A percentile compares a stretch with the other conserved stretches of the same genome.
These are phyloP conservation scores for Parambassis ranga DNA, from an alignment of 2,797 vertebrate genomes.

Conservation along the genomic window DNA sequence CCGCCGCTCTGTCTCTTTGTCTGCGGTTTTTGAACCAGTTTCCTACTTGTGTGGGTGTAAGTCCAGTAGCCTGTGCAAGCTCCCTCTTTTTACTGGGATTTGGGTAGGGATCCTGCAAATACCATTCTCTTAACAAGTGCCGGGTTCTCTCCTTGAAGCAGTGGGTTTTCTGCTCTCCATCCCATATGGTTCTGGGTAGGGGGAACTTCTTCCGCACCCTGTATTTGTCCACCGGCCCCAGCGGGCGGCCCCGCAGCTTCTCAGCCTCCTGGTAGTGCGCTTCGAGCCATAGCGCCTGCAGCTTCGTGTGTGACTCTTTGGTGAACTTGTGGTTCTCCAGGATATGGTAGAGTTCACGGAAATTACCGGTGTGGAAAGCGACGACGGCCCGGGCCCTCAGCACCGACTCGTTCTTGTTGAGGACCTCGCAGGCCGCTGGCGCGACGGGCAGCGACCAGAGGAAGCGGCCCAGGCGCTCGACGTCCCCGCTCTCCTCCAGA, in stretches of 20 bases:
- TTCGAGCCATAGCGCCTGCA: slow-evolving; percentile 98
- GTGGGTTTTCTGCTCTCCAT: slow-evolving; percentile 99
- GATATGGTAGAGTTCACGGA: slow-evolving; percentile 98
- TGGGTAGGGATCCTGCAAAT: slow-evolving; percentile 98
- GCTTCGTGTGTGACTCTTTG: slow-evolving; percentile 97
- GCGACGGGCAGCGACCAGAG: slow-evolving; percentile 99
- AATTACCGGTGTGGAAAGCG: slow-evolving; percentile 97
- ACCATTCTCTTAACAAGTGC: slow-evolving; percentile 98
- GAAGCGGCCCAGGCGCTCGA: slow-evolving; percentile 98
- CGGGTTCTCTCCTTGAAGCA: slow-evolving; percentile 99
- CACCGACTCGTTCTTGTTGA: slow-evolving; percentile 98
- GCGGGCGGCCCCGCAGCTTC: slow-evolving; percentile 95
- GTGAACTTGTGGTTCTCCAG: slow-evolving; percentile 99
- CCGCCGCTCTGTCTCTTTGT: slow-evolving; percentile 98
- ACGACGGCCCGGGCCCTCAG: slow-evolving; percentile 94
- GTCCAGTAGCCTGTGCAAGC: slow-evolving; percentile 98
- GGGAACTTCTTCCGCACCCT: slow-evolving; percentile 99
- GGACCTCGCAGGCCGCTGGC: slow-evolving; percentile 96
- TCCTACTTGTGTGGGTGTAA: slow-evolving; percentile 98
- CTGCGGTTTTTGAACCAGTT: slow-evolving; percentile 99
- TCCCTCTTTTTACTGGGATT: slow-evolving; percentile 98
- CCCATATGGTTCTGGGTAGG: slow-evolving; percentile 97
- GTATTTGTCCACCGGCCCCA: slow-evolving; percentile 99
- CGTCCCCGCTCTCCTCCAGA: slow-evolving; percentile 98
- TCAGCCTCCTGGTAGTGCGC: slow-evolving; percentile 98